phyloP scores from a whole-genome alignment of 2,113 vertebrate genomes.

The Eulemur macaco region DNA sequence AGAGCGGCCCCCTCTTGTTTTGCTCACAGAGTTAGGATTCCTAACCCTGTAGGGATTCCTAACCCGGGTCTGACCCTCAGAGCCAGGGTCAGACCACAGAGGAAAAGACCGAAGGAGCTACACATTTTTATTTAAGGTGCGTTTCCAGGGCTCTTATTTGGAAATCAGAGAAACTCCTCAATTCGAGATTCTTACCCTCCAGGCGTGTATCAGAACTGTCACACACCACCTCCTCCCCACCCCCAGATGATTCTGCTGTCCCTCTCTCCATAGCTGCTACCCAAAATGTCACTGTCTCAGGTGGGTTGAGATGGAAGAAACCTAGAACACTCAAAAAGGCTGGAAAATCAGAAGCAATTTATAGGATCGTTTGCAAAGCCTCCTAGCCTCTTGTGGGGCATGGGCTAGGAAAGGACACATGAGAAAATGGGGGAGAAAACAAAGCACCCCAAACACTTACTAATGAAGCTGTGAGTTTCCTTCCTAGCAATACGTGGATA shows the following conservation, averaged over 20 bases:
- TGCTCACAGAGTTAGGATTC: background rate
- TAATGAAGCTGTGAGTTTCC: background rate
- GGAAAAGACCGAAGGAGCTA: background rate
- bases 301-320: background rate
- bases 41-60: background rate
- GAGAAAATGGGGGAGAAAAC: background rate
- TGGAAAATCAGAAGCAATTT: background rate
- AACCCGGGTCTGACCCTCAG: background rate
- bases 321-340: background rate
- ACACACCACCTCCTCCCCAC: too few relatives aligned
- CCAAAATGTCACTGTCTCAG: background rate
- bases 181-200: background rate
- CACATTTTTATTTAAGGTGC: background rate
- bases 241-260: fast-evolving
- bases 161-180: background rate
- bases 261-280: background rate
- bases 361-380: background rate
- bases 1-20: background rate
- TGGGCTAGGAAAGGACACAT: background rate
- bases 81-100: background rate
- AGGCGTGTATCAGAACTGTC: fast-evolving
- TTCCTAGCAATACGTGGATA: background rate
- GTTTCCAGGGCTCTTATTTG: background rate
- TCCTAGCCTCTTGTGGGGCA: background rate
- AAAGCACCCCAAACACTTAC: background rate